These are phyloP conservation scores for Albula goreensis DNA, from an alignment of 2,113 vertebrate species.

Conservation along the genomic window DNA sequence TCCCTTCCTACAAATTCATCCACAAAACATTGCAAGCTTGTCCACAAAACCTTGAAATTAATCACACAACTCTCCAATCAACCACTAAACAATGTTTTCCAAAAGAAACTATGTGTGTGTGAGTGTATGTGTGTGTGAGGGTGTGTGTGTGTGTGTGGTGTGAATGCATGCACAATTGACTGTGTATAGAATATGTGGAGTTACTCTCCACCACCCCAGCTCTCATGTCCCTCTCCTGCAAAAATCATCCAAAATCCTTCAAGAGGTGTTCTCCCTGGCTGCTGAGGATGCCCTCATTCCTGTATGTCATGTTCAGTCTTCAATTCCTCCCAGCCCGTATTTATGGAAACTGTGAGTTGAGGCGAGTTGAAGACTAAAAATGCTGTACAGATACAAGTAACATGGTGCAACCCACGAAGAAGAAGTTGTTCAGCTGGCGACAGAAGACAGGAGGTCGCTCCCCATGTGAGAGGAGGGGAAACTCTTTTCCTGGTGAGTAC, in stretches of 20 bases:
- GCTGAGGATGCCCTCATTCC: conserved; percentile 57
- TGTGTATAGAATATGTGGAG: background rate
- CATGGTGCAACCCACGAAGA: conserved; percentile 44
- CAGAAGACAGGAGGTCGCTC: background rate
- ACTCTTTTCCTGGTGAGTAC: conserved; percentile 4
- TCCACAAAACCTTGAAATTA: too few species aligned
- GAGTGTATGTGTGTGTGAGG: too few species aligned
- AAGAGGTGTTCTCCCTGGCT: conserved; percentile 25
- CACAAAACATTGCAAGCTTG: too few species aligned
- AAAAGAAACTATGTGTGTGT: too few species aligned
- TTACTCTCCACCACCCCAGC: background rate
- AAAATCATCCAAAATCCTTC: conserved; percentile 27
- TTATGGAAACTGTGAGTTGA: conserved; percentile 80
- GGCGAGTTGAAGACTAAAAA: conserved; percentile 82
- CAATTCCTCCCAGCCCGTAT: conserved; percentile 81
- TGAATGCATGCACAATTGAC: too few species aligned
- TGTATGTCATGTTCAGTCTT: conserved; percentile 86
- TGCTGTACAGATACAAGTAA: conserved; percentile 80
- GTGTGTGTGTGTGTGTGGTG: too few species aligned
- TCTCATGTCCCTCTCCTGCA: too few species aligned
- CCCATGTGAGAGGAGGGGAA: background rate
- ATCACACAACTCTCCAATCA: too few species aligned
- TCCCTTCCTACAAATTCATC: too few species aligned
- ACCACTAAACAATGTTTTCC: too few species aligned
- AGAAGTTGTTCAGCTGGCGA: background rate